Conservation (phyloP, 2,113 vertebrate genomes). For the Scomber scombrus region DNA sequence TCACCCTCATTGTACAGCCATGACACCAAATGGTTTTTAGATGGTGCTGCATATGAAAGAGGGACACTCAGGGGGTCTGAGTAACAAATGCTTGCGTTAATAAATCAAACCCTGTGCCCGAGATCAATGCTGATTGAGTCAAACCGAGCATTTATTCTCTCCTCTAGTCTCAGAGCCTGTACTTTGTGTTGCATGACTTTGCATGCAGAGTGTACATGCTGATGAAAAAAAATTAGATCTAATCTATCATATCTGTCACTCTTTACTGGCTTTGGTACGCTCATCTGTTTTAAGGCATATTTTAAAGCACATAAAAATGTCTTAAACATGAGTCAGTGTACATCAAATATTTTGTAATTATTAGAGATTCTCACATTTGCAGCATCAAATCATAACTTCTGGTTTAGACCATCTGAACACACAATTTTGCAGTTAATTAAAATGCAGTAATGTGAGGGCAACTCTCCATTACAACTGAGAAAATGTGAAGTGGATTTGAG, state of each 20-base stretch:
- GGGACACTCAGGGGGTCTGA: constrained; percentile 13
- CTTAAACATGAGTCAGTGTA: neutral
- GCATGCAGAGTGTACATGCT: neutral
- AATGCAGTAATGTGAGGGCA: no score
- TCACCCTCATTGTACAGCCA: constrained; percentile 40
- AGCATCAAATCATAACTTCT: no score
- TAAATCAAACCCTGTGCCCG: neutral
- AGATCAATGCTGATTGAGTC: constrained; percentile 44
- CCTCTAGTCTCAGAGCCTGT: neutral
- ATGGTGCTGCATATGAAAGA: constrained; percentile 41
- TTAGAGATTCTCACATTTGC: no score
- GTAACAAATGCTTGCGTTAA: constrained; percentile 39
- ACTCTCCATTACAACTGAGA: no score
- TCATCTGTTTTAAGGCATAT: neutral
- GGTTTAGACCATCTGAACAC: no score
- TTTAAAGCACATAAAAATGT: neutral
- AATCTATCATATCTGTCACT: neutral
- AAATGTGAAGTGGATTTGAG: constrained; percentile 3
- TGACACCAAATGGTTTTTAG: constrained; percentile 49
- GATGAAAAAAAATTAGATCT: neutral
- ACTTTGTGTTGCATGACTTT: neutral
- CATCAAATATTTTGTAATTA: no score
- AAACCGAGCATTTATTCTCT: constrained; percentile 33
- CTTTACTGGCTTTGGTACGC: neutral
- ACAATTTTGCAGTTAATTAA: no score